phyloP scores from a whole-genome alignment of 2,113 vertebrate species.

The Bungarus multicinctus region DNA sequence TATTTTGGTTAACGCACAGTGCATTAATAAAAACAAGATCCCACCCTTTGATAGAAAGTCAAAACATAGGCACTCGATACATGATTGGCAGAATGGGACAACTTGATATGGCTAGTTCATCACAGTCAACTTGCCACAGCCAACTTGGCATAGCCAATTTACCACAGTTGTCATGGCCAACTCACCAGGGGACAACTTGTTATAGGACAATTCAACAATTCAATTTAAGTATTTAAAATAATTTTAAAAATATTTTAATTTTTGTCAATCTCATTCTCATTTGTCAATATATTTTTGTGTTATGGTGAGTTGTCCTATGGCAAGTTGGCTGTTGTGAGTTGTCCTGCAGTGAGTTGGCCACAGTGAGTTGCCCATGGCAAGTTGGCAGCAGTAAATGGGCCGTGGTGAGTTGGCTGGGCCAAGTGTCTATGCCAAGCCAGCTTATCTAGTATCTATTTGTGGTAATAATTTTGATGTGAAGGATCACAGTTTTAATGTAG shows the following conservation, averaged over 20 bases:
- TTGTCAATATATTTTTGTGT: background rate
- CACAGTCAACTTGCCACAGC: background rate
- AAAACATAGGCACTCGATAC: background rate
- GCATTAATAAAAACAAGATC: background rate
- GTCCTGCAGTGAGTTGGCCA: background rate
- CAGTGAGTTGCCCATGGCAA: background rate
- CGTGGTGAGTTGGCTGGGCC: background rate
- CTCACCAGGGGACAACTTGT: background rate
- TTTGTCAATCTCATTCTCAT: background rate
- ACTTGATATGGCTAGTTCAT: background rate
- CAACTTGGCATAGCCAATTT: background rate
- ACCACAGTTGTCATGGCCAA: background rate
- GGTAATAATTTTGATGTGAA: too few relatives aligned
- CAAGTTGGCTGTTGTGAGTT: background rate
- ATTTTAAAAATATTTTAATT: background rate
- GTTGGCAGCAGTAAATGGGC: background rate
- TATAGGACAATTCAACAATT: background rate
- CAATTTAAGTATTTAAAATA: background rate
- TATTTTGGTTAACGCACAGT: background rate
- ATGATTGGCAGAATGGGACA: background rate
- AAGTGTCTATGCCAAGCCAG: background rate
- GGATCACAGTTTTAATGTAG: background rate
- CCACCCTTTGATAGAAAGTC: background rate
- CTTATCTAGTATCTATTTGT: background rate
- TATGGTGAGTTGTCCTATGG: background rate